Percentiles rank a stretch among this genome's conserved stretches.
Evolutionary conservation across 2,113 vertebrate genomes (phyloP).

Genomic region (Micronycteris hirsuta): DNA sequence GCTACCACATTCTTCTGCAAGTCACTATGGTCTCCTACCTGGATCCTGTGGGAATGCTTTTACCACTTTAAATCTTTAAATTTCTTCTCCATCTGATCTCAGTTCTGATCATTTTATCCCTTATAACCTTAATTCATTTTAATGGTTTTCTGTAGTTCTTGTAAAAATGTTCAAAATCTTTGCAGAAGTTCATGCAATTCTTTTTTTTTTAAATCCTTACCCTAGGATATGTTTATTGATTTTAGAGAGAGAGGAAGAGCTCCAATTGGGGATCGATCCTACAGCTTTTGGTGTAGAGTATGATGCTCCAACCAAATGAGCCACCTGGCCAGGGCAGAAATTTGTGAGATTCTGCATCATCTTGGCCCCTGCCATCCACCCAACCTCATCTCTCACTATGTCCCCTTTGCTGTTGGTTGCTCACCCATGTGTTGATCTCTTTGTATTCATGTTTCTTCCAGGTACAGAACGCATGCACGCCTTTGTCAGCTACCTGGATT

Average conservation of each 20-base stretch:
- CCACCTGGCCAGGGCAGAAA: background rate
- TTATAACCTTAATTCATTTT: background rate
- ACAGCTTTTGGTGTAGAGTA: no score
- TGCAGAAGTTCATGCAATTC: background rate
- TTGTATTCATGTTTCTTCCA: background rate
- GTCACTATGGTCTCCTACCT: background rate
- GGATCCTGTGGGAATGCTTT: background rate
- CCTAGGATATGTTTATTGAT: no score
- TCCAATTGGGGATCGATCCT: no score
- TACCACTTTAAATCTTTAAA: background rate
- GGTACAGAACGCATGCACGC: background rate
- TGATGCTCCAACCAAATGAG: no score
- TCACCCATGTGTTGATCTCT: background rate
- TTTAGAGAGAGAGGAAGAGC: no score
- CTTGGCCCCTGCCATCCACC: background rate
- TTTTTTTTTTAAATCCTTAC: no score
- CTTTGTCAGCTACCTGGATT: background rate
- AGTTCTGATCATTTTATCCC: background rate
- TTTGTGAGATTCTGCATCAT: background rate
- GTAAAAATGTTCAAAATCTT: background rate
- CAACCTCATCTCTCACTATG: rapidly evolving
- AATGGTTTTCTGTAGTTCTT: background rate
- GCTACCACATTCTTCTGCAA: background rate
- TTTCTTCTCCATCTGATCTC: background rate
- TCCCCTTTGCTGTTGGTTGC: no score